Conservation (phyloP, 2,888 invertebrate species). For the Dione juno region DNA sequence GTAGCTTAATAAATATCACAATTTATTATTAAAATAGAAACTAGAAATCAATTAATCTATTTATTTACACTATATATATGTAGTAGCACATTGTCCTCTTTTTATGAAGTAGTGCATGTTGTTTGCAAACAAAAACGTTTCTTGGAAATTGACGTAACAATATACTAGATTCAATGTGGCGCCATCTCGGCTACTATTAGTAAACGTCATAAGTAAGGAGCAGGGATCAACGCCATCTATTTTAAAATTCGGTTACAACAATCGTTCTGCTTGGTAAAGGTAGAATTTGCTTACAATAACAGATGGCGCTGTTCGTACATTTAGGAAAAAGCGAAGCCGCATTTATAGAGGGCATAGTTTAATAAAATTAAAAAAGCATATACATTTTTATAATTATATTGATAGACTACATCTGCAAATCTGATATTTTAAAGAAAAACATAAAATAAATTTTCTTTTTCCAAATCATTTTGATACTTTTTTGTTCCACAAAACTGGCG, state of each 20-base stretch:
- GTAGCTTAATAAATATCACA: too few species aligned
- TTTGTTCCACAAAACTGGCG: too few species aligned
- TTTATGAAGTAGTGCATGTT: neutral
- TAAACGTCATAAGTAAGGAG: neutral
- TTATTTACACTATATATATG: too few species aligned
- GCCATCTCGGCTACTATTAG: conserved; percentile 6
- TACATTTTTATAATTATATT: too few species aligned
- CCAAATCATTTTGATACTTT: neutral
- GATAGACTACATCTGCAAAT: too few species aligned
- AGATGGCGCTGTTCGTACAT: conserved; percentile 47
- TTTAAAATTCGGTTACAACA: neutral
- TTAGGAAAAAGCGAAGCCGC: neutral
- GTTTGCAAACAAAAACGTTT: conserved; percentile 9
- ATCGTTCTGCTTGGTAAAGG: too few species aligned
- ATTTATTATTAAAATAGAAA: too few species aligned
- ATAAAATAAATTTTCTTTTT: too few species aligned
- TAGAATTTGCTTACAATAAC: neutral
- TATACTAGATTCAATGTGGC: neutral
- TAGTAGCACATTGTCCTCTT: neutral
- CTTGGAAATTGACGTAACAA: neutral
- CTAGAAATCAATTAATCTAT: too few species aligned
- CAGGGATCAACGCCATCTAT: conserved; percentile 35
- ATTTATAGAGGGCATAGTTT: too few species aligned
- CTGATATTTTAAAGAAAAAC: too few species aligned
- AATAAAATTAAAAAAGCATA: too few species aligned